Evolutionary conservation across 2,888 invertebrate species (phyloP), one percentile per base, ranked within the genome.

Genomic region (Drymonia ruficornis): DNA sequence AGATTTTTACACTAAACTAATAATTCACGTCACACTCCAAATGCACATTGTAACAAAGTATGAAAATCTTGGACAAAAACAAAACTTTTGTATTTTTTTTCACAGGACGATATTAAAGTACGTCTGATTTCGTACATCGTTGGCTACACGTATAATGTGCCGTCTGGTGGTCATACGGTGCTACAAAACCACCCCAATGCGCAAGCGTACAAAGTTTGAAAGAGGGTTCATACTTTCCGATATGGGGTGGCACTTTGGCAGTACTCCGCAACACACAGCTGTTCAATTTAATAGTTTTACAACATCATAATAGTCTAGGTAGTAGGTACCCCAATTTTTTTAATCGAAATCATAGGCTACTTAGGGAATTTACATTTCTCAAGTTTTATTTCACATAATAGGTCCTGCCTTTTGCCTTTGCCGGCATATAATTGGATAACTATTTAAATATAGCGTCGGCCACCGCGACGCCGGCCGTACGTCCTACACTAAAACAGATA

Each of bases 191-290:
- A 29, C 23, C 86, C 86, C 76, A 84, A 71, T 80, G 86, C 91
- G 91, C 91, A 87, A 86, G 91, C 89, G 91, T 87, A 82, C 80
- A 76, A 80, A 84, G 75, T 83, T 83, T 81, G 81, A 78, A 74
- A 78, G 87, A 86, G 90, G 90, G 88, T 86, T 85, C 83, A 69
- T 80, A 84, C 80, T 84, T 69, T 79, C 75, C 72, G 75, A 74
- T 56, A 59, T 82, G 84, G 90, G 89, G 90, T 83, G n/a, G 84
- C 75, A 73, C 59, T 56, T 52, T 61, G 60, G 50, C 50, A 15
- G 34, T 51, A 59, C 40, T 56, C 38, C 42, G 50, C 47, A 15
- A 18, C 38, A 18, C 38, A 85, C 90, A 91, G 91, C 91, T 91
- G 91, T 89, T 84, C 74, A 68, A 77, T 52, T 65, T 46, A 40